These are phyloP conservation scores for Ennomos quercinarius DNA, from an alignment of 2,888 invertebrate species.

Conservation along the genomic window DNA sequence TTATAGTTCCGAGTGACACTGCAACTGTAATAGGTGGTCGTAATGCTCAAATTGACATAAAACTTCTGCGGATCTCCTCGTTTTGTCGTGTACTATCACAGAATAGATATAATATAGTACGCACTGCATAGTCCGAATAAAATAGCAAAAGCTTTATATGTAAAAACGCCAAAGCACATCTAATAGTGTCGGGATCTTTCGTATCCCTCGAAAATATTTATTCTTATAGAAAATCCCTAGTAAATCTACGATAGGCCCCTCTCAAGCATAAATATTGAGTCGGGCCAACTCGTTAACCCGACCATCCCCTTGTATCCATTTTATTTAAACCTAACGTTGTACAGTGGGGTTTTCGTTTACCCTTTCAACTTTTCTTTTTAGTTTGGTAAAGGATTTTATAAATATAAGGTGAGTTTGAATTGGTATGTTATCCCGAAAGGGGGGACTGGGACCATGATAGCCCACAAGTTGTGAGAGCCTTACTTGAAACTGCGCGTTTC, in stretches of 20 bases:
- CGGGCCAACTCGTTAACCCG: constrained; percentile 35
- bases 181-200: constrained; percentile 22
- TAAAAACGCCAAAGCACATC: constrained; percentile 11
- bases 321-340: constrained; percentile 26
- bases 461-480: too few species aligned
- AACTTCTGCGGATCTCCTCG: too few species aligned
- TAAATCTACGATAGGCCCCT: constrained; percentile 31
- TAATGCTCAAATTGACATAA: too few species aligned
- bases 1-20: too few species aligned
- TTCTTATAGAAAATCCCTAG: constrained; percentile 34
- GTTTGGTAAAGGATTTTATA: constrained; percentile 5
- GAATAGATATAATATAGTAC: too few species aligned
- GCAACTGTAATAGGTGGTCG: too few species aligned
- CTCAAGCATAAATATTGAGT: constrained; percentile 34
- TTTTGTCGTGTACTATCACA: too few species aligned
- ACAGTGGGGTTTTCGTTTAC: constrained; percentile 4
- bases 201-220: constrained; percentile 28
- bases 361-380: constrained; percentile 3
- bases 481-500: too few species aligned
- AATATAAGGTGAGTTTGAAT: neutral
- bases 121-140: too few species aligned
- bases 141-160: constrained; percentile 7
- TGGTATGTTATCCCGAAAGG: too few species aligned
- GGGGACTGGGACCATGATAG: too few species aligned
- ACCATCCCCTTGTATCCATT: constrained; percentile 28